phyloP scores from a whole-genome alignment of 2,113 vertebrate species.

The Coracopsis vasa region DNA sequence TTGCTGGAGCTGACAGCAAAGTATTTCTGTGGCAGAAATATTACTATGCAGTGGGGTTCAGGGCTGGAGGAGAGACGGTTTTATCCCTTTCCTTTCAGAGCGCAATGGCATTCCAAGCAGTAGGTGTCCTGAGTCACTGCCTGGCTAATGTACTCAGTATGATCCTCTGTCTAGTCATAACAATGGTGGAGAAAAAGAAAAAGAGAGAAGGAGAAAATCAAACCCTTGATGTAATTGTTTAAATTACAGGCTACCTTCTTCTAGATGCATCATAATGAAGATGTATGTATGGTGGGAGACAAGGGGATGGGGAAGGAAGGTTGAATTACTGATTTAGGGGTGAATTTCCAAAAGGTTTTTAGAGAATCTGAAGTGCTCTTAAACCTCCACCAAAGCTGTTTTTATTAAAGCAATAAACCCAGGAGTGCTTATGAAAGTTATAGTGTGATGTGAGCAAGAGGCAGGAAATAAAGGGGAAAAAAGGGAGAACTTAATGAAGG shows the following conservation, averaged over 20 bases:
- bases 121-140: conserved; percentile 75
- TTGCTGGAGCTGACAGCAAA: conserved; percentile 78
- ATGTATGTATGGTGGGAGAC: background rate
- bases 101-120: conserved; percentile 76
- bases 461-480: conserved; percentile 67
- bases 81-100: conserved; percentile 61
- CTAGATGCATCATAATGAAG: conserved; percentile 33
- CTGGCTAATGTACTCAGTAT: conserved; percentile 77
- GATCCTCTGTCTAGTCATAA: conserved; percentile 81
- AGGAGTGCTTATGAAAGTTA: conserved; percentile 65
- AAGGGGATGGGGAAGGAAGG: background rate
- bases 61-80: conserved; percentile 61
- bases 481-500: conserved; percentile 74
- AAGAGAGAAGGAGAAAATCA: background rate
- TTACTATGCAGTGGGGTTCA: conserved; percentile 56
- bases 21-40: conserved; percentile 84
- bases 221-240: conserved; percentile 26
- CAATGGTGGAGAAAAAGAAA: conserved; percentile 44
- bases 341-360: conserved; percentile 67
- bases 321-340: conserved; percentile 23
- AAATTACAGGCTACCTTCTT: conserved; percentile 7
- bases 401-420: conserved; percentile 72
- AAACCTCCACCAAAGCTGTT: conserved; percentile 63
- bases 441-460: conserved; percentile 71
- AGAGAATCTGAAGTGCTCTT: conserved; percentile 64